Conservation (phyloP, 1,140 invertebrate species). For the Drosophila tani region DNA sequence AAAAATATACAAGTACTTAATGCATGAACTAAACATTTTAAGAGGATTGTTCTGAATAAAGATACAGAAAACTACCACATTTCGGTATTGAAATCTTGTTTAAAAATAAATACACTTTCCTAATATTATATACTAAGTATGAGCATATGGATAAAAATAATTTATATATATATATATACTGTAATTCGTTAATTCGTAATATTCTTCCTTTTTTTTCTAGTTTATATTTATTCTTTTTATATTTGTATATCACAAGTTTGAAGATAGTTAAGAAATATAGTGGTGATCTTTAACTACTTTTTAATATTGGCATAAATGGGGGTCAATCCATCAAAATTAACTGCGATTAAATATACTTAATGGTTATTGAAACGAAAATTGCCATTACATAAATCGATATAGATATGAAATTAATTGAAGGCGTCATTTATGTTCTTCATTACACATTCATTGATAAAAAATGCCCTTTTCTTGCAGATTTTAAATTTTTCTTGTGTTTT, state of each 20-base stretch:
- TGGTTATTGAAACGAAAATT: conserved; percentile 5
- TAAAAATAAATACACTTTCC: not conserved
- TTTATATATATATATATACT: conserved; percentile 20
- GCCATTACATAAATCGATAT: not conserved
- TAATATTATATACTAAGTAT: conserved; percentile 8
- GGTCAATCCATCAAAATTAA: conserved; percentile 11
- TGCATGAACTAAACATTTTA: not conserved
- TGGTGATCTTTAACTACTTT: conserved; percentile 66
- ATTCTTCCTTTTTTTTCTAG: conserved; percentile 19
- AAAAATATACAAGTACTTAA: conserved; percentile 11
- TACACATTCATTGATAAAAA: not conserved
- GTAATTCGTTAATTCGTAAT: conserved; percentile 7
- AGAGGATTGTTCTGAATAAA: not conserved
- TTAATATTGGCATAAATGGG: conserved; percentile 56
- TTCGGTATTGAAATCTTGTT: not conserved
- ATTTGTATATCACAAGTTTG: conserved; percentile 78
- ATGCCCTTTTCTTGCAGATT: not conserved
- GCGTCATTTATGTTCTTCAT: no score
- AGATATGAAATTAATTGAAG: conserved; percentile 4
- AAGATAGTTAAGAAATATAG: conserved; percentile 70
- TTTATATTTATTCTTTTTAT: conserved; percentile 40
- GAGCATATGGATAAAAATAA: conserved; percentile 1
- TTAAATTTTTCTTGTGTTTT: not conserved
- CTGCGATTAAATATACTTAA: conserved; percentile 16
- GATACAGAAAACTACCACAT: not conserved